phyloP scores from a whole-genome alignment of 2,797 vertebrate species.

The Propithecus deckenii region DNA sequence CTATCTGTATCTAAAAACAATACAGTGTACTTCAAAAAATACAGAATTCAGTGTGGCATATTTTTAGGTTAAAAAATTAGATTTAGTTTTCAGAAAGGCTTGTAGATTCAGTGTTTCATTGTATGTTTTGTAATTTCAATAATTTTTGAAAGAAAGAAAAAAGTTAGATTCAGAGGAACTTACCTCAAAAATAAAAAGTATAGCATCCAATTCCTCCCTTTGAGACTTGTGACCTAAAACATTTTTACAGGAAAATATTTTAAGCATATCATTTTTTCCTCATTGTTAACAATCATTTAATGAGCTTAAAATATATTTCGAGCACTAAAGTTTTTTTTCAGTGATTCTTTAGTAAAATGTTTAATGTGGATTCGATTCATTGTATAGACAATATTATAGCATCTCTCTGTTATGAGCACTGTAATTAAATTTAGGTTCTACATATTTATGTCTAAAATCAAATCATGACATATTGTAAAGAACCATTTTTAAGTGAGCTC shows the following conservation, averaged over 20 bases:
- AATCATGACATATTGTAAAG: neutral
- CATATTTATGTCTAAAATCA: conserved; percentile 43
- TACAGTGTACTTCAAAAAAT: neutral
- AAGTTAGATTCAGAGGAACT: conserved; percentile 59
- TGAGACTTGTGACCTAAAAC: conserved; percentile 97
- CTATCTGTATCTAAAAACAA: conserved; percentile 29
- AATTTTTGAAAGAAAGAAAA: neutral
- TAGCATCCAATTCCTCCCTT: conserved; percentile 98
- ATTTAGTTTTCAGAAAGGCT: conserved; percentile 11
- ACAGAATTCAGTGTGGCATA: neutral
- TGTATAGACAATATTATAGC: neutral
- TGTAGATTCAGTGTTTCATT: neutral
- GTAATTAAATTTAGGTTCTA: conserved; percentile 18
- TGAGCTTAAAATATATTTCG: conserved; percentile 50
- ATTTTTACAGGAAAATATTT: conserved; percentile 72
- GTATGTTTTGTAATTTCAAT: neutral
- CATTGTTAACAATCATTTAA: conserved; percentile 38
- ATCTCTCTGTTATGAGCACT: neutral
- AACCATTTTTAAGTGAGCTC: conserved; percentile 11
- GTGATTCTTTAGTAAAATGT: neutral
- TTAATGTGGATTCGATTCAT: conserved; percentile 11
- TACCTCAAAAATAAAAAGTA: conserved; percentile 99
- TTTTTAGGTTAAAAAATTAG: conserved; percentile 27
- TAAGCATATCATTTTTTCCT: conserved; percentile 52
- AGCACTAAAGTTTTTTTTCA: neutral